phyloP scores from a whole-genome alignment of 2,888 invertebrate genomes.

The Acleris laterana region DNA sequence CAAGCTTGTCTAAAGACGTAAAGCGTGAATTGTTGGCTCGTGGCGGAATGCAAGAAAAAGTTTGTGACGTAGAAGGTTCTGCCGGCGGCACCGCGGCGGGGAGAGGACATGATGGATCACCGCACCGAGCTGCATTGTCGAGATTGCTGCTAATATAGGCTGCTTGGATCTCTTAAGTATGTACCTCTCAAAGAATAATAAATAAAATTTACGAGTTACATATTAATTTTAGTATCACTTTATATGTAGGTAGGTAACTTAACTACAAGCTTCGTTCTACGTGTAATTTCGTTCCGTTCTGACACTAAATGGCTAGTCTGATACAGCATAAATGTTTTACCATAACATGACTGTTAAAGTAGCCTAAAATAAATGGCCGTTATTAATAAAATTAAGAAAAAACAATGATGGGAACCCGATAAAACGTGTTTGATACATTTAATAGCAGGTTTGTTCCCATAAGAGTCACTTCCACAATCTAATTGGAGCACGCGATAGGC shows the following conservation, averaged over 20 bases:
- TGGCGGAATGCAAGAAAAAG: conserved; percentile 70
- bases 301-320: too few relatives aligned
- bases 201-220: too few relatives aligned
- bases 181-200: background rate
- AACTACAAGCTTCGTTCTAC: too few relatives aligned
- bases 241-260: too few relatives aligned
- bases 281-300: too few relatives aligned
- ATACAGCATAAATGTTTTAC: background rate
- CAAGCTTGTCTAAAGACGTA: conserved; percentile 55
- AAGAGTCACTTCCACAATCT: conserved; percentile 51
- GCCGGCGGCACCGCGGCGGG: background rate
- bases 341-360: conserved; percentile 22
- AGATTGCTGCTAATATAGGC: conserved; percentile 3
- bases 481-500: conserved; percentile 72
- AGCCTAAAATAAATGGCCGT: conserved; percentile 53
- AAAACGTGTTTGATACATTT: conserved; percentile 41
- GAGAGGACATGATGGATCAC: conserved; percentile 2
- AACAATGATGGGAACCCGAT: conserved; percentile 59
- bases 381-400: conserved; percentile 56
- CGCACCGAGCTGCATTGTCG: conserved; percentile 4
- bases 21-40: conserved; percentile 70
- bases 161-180: background rate
- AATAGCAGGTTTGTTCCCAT: conserved; percentile 63
- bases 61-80: conserved; percentile 26
- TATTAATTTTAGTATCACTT: too few relatives aligned